Percentiles rank a stretch among this genome's conserved stretches.
Evolutionary conservation across 2,888 invertebrate genomes (phyloP).

Genomic region (Seladonia tumulorum): DNA sequence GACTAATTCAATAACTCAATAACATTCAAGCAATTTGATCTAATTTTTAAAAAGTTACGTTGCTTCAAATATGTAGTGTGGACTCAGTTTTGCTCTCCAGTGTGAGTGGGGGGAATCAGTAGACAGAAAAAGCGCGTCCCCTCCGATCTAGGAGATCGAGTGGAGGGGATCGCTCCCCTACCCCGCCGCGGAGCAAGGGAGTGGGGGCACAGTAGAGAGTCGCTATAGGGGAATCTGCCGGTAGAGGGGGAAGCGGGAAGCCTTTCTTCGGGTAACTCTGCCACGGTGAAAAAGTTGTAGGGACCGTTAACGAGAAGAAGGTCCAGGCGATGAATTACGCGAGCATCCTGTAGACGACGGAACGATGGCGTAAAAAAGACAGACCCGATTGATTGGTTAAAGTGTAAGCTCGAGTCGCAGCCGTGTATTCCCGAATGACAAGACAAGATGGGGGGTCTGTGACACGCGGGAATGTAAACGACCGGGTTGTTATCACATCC

Average conservation of each 20-base stretch:
- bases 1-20: no score
- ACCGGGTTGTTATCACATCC: conserved; percentile 20
- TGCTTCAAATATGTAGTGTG: no score
- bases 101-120: not conserved
- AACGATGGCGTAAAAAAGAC: not conserved
- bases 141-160: no score
- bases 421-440: conserved; percentile 15
- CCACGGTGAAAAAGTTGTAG: not conserved
- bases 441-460: not conserved
- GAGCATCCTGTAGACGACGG: not conserved
- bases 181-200: no score
- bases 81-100: no score
- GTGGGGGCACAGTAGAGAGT: no score
- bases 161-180: no score
- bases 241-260: not conserved
- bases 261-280: not conserved
- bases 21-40: no score
- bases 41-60: no score
- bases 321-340: not conserved
- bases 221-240: no score
- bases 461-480: not conserved
- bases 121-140: no score
- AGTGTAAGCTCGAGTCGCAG: conserved; percentile 19
- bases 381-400: not conserved
- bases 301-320: not conserved